phyloP scores from a whole-genome alignment of 2,797 vertebrate species.

The Danionella dracula region DNA sequence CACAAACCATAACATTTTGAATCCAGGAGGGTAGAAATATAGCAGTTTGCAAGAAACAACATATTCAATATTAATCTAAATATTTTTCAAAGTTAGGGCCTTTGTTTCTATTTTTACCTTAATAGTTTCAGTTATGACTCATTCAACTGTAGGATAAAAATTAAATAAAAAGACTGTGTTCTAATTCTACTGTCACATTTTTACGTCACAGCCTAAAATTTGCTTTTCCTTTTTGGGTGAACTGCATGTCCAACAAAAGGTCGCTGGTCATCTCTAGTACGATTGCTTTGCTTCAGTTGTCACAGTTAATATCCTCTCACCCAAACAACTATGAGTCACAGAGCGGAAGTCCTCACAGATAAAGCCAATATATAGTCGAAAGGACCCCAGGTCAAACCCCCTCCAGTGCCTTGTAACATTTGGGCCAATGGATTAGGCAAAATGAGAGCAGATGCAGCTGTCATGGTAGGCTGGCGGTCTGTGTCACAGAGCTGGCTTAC shows the following conservation, averaged over 20 bases:
- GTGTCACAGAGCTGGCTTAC: slow-evolving; percentile 11
- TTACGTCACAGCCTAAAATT: no score
- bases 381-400: slow-evolving; percentile 35
- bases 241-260: background rate
- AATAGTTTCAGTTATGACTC: no score
- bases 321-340: slow-evolving; percentile 27
- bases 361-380: slow-evolving; percentile 23
- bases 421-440: slow-evolving; percentile 30
- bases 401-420: slow-evolving; percentile 30
- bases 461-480: slow-evolving; percentile 17
- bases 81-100: no score
- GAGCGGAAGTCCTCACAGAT: slow-evolving; percentile 24
- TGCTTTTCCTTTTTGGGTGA: no score
- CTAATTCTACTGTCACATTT: no score
- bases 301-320: slow-evolving; percentile 17
- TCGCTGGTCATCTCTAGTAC: background rate
- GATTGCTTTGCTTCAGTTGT: slow-evolving; percentile 14
- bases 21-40: no score
- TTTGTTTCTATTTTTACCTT: no score
- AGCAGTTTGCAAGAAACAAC: no score
- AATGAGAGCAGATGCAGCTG: slow-evolving; percentile 42
- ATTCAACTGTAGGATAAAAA: no score
- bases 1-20: no score
- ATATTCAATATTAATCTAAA: no score
- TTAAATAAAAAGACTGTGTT: no score